Evolutionary conservation across 2,888 invertebrate genomes (phyloP).

Genomic region (Nymphalis c-album): DNA sequence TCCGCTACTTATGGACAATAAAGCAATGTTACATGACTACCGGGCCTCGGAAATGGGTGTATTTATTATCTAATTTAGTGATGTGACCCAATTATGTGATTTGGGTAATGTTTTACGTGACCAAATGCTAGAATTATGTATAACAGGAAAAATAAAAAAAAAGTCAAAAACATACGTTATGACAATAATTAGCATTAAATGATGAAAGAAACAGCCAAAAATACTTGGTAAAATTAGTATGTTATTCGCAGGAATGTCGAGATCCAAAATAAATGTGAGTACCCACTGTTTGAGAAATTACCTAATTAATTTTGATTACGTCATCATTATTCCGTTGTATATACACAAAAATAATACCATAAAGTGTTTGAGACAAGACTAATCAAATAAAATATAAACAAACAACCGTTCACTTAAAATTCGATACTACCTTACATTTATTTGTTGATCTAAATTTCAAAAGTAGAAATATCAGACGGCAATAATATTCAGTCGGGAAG

Average conservation of each 20-base stretch:
- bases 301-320: no score
- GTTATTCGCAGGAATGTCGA: no score
- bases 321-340: no score
- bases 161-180: no score
- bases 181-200: no score
- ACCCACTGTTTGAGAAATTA: no score
- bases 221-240: no score
- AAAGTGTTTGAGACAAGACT: not conserved
- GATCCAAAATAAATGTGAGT: no score
- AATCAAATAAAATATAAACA: not conserved
- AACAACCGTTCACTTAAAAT: no score
- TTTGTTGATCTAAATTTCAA: slow-evolving; percentile 26
- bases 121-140: not conserved
- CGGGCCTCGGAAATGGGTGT: slow-evolving; percentile 64
- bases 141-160: no score
- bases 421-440: slow-evolving; percentile 19
- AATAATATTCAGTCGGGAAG: slow-evolving; percentile 69
- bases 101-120: slow-evolving; percentile 24
- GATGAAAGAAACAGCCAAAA: no score
- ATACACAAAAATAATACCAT: no score
- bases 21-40: slow-evolving; percentile 63
- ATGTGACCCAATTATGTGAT: slow-evolving; percentile 29
- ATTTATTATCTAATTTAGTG: slow-evolving; percentile 49
- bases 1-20: slow-evolving; percentile 72
- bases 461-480: slow-evolving; percentile 46